Conservation (phyloP, 2,797 vertebrate genomes). For the Podarcis siculus region DNA sequence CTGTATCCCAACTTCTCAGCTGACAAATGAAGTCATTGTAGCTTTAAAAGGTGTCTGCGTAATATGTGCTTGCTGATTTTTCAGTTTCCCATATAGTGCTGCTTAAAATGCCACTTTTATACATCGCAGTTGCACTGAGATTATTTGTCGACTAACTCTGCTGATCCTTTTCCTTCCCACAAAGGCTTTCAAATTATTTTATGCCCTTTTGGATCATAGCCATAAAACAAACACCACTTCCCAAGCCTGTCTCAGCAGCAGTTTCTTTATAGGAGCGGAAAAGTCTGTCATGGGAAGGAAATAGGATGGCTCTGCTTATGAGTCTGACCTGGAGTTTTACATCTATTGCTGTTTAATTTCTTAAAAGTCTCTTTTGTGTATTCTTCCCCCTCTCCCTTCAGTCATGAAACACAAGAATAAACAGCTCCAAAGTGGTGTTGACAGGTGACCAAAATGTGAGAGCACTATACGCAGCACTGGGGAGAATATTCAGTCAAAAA, state of each 20-base stretch:
- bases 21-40: background rate
- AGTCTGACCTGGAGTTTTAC: background rate
- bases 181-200: constrained; percentile 8
- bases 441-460: background rate
- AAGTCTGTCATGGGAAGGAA: background rate
- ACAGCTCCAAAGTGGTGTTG: background rate
- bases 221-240: background rate
- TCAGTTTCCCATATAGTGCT: background rate
- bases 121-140: background rate
- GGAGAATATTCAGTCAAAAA: background rate
- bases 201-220: background rate
- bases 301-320: background rate
- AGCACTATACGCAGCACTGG: background rate
- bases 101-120: constrained; percentile 4
- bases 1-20: background rate
- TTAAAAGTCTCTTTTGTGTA: background rate
- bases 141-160: background rate
- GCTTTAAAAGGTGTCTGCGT: background rate
- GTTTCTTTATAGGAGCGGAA: background rate
- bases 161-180: background rate
- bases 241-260: background rate
- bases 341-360: constrained; percentile 2
- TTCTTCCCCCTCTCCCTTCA: background rate
- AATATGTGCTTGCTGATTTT: background rate
- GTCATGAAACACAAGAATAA: background rate